phyloP scores from a whole-genome alignment of 2,113 vertebrate species.

The Platysternon megacephalum region DNA sequence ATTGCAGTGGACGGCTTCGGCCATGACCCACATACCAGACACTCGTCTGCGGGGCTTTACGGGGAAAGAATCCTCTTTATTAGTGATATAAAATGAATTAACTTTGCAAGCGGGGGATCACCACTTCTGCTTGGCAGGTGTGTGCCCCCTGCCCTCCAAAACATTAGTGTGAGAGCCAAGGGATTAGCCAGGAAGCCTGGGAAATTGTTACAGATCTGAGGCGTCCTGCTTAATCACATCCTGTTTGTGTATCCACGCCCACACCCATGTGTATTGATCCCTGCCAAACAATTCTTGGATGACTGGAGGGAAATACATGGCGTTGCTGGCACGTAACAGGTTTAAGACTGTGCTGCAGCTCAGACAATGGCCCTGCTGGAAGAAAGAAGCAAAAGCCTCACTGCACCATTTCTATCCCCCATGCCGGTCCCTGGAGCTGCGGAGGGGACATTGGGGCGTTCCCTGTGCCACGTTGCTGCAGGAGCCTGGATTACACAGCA shows the following conservation, averaged over 20 bases:
- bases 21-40: accelerated
- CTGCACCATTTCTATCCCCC: accelerated
- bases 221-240: neutral
- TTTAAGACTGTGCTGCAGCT: neutral
- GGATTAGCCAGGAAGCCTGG: neutral
- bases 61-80: neutral
- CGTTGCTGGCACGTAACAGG: neutral
- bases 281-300: neutral
- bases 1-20: accelerated
- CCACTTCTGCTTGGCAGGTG: neutral
- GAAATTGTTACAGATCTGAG: neutral
- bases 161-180: neutral
- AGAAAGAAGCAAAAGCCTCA: neutral
- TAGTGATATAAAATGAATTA: neutral
- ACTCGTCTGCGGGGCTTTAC: neutral
- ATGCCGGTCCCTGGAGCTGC: accelerated
- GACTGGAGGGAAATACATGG: neutral
- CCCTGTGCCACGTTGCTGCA: neutral
- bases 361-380: accelerated
- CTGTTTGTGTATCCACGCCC: neutral
- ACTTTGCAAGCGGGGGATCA: neutral
- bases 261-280: neutral
- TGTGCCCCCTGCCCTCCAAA: neutral
- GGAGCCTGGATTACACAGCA: neutral
- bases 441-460: neutral